Evolutionary conservation across 2,113 vertebrate genomes (phyloP).

Genomic region (Numenius arquata): DNA sequence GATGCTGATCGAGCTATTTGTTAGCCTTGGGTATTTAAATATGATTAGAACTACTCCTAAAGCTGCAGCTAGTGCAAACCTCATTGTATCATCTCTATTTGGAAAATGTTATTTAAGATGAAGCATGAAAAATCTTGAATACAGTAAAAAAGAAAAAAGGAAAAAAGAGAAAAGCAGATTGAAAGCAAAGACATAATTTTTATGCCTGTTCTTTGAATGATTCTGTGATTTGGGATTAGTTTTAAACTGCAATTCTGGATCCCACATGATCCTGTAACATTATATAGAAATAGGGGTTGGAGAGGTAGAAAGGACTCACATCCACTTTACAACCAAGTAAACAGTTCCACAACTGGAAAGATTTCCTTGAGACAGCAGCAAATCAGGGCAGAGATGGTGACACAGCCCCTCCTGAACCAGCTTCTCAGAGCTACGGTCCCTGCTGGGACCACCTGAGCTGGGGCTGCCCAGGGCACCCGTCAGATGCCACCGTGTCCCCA

Average conservation of each 20-base stretch:
- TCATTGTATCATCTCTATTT: background rate
- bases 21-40: slow-evolving; percentile 43
- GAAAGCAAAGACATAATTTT: background rate
- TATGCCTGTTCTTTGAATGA: background rate
- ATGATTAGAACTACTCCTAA: slow-evolving; percentile 43
- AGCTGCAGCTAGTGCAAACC: background rate
- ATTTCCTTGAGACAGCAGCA: background rate
- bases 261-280: background rate
- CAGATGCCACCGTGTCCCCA: background rate
- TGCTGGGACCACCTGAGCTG: background rate
- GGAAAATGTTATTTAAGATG: background rate
- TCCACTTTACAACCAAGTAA: background rate
- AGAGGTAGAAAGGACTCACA: background rate
- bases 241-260: background rate
- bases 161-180: background rate
- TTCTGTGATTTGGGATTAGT: background rate
- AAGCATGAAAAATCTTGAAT: background rate
- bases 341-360: background rate
- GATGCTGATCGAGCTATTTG: slow-evolving; percentile 27
- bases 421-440: background rate
- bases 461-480: background rate
- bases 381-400: background rate
- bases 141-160: background rate
- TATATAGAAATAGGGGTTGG: background rate
- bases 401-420: background rate